Percentiles rank a stretch among this genome's conserved stretches.
phyloP scores from a whole-genome alignment of 2,113 vertebrate species.

The Syrrhaptes paradoxus region DNA sequence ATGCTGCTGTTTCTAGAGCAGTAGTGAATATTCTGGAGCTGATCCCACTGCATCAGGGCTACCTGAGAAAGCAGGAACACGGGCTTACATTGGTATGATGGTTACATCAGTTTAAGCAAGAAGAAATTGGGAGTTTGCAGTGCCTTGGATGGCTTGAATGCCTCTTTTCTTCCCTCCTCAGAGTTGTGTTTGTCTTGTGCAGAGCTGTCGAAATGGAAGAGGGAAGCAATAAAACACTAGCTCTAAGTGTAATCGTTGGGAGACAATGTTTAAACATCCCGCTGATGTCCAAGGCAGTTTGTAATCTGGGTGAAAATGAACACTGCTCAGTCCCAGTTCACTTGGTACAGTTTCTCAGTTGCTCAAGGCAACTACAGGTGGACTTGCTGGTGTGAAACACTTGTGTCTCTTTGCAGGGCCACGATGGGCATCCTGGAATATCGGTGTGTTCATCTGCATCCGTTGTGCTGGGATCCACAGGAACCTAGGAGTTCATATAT shows the following conservation, averaged over 20 bases:
- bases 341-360: constrained; percentile 16
- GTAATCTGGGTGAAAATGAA: not conserved
- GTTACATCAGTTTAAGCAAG: not conserved
- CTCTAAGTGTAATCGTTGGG: fast-evolving
- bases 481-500: constrained; percentile 97
- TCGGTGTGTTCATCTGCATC: constrained; percentile 97
- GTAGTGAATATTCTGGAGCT: not conserved
- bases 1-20: not conserved
- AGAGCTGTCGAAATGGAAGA: not conserved
- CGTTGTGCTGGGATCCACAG: constrained; percentile 97
- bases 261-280: not conserved
- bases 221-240: not conserved
- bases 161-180: not conserved
- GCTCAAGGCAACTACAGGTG: not conserved
- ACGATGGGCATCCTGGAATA: constrained; percentile 98
- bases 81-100: fast-evolving
- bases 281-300: not conserved
- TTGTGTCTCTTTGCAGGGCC: constrained; percentile 79
- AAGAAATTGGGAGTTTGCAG: not conserved
- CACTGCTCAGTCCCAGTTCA: not conserved
- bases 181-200: not conserved
- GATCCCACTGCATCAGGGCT: not conserved
- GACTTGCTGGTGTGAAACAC: not conserved
- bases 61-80: not conserved
- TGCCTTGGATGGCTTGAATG: not conserved